Evolutionary conservation across 2,888 invertebrate genomes (phyloP).

Genomic region (Athetis lepigone): DNA sequence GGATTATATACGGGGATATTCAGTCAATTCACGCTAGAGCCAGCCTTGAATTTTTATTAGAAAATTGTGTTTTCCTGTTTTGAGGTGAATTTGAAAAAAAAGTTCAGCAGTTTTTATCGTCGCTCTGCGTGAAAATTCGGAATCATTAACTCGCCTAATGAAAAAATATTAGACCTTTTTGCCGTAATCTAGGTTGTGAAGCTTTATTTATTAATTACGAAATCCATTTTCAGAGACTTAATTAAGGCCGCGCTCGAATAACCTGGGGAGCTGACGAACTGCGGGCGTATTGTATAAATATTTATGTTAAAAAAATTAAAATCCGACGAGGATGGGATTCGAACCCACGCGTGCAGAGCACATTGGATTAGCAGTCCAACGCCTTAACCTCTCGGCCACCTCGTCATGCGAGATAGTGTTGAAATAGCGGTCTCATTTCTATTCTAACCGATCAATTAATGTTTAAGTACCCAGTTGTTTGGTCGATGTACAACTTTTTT

Average conservation of each 20-base stretch:
- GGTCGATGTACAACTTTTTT: constrained; percentile 56
- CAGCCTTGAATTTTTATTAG: constrained; percentile 61
- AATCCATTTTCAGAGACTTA: constrained; percentile 56
- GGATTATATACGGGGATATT: constrained; percentile 76
- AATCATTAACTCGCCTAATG: constrained; percentile 48
- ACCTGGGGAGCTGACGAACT: constrained; percentile 16
- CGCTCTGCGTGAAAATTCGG: constrained; percentile 22
- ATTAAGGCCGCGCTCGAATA: constrained; percentile 52
- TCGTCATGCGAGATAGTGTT: constrained; percentile 85
- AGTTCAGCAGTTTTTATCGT: constrained; percentile 21
- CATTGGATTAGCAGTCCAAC: constrained; percentile 97
- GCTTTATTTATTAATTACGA: constrained; percentile 55
- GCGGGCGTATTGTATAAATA: constrained; percentile 22
- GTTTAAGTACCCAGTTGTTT: constrained; percentile 56
- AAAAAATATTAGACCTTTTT: constrained; percentile 43
- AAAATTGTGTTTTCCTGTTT: constrained; percentile 51
- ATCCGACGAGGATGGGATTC: constrained; percentile 94
- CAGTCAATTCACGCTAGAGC: constrained; percentile 67
- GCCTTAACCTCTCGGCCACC: constrained; percentile 97
- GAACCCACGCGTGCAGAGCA: constrained; percentile 96
- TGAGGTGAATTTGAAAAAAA: constrained; percentile 40
- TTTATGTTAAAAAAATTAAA: constrained; percentile 29
- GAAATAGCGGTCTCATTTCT: constrained; percentile 35
- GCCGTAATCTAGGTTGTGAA: constrained; percentile 42
- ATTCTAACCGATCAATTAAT: constrained; percentile 27